A percentile compares a stretch with the other conserved stretches of the same genome.
Evolutionary conservation across 2,888 invertebrate genomes (phyloP).

Genomic region (Drosophila stalkeri): DNA sequence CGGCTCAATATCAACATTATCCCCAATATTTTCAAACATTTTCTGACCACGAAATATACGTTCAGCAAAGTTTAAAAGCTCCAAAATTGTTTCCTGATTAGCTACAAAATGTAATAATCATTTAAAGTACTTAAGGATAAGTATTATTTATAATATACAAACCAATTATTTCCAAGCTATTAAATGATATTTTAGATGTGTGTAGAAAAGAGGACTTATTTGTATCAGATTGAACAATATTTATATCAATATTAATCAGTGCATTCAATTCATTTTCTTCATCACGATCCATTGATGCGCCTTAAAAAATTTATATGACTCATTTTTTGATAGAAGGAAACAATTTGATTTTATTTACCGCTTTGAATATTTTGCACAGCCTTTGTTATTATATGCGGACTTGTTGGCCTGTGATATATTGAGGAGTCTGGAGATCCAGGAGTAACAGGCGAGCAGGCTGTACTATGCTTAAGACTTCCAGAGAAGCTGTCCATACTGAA

Average conservation of each 20-base stretch:
- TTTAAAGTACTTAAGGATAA: too few relatives aligned
- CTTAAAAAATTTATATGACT: constrained; percentile 7
- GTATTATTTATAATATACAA: constrained; percentile 67
- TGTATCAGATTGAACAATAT: constrained; percentile 86
- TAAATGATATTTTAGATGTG: constrained; percentile 95
- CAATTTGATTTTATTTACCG: constrained; percentile 68
- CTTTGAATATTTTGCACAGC: constrained; percentile 86
- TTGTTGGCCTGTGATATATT: constrained; percentile 85
- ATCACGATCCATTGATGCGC: constrained; percentile 23
- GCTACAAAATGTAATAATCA: constrained; percentile 86
- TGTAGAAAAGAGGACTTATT: constrained; percentile 86
- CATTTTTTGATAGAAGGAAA: background rate
- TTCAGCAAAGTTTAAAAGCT: constrained; percentile 94
- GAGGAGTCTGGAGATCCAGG: constrained; percentile 90
- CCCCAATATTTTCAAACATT: constrained; percentile 42
- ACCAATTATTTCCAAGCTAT: constrained; percentile 97
- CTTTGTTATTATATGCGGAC: constrained; percentile 87
- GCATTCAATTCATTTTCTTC: constrained; percentile 88
- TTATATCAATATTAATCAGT: constrained; percentile 92
- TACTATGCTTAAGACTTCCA: constrained; percentile 95
- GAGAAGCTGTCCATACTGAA: constrained; percentile 96
- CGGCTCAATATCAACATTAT: constrained; percentile 14
- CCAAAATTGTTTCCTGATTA: constrained; percentile 97
- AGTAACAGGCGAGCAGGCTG: constrained; percentile 94
- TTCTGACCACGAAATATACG: constrained; percentile 87